Conservation (phyloP, 2,888 invertebrate species). For the Campoletis raptor region DNA sequence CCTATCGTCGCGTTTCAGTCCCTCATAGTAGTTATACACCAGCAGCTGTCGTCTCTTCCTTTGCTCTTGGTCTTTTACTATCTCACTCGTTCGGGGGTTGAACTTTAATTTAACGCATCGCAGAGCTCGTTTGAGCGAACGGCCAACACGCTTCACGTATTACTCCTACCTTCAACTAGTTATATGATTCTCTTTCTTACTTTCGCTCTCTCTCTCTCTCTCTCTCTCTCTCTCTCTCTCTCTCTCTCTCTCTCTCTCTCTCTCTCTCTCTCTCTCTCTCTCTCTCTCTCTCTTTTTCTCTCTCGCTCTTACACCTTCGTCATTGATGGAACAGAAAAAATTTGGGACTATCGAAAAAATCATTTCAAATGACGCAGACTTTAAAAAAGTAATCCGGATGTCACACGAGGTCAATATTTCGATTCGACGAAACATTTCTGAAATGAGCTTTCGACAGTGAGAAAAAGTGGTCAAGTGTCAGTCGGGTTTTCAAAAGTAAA, state of each 20-base stretch:
- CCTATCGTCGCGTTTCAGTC: conserved; percentile 46
- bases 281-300: too few relatives aligned
- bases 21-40: conserved; percentile 33
- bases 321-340: conserved; percentile 3
- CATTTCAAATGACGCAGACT: conserved; percentile 27
- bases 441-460: neutral
- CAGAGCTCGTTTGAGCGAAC: conserved; percentile 69
- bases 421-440: neutral
- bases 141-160: conserved; percentile 65
- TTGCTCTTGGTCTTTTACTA: conserved; percentile 49
- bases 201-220: neutral
- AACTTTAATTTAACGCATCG: conserved; percentile 84
- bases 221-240: neutral
- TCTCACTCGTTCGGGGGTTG: conserved; percentile 77
- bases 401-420: neutral
- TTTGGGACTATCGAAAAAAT: conserved; percentile 30
- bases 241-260: neutral
- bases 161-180: conserved; percentile 39
- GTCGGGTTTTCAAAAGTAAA: neutral
- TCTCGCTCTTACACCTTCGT: too few relatives aligned
- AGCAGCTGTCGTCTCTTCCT: conserved; percentile 53
- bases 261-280: too few relatives aligned
- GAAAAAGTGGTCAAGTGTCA: neutral
- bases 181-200: neutral
- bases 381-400: neutral